Percentiles rank a stretch among this genome's conserved stretches.
phyloP scores from a whole-genome alignment of 2,113 vertebrate genomes.

The Loxodonta africana region DNA sequence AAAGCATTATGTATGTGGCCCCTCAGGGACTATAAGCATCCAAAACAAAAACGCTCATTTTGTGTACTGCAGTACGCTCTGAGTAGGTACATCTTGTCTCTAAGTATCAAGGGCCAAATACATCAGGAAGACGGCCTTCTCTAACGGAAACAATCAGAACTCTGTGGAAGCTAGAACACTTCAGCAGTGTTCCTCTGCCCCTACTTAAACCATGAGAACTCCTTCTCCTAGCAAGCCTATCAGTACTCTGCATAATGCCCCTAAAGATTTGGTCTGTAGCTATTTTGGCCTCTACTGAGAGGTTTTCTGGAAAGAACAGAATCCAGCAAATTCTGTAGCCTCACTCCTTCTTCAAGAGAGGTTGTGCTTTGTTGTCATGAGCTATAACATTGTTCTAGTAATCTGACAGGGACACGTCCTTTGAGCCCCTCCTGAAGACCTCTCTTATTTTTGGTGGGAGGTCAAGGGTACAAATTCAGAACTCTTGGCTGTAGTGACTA shows the following conservation, averaged over 20 bases:
- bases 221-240: slow-evolving; percentile 8
- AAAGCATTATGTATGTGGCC: neutral
- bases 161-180: slow-evolving; percentile 58
- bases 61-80: neutral
- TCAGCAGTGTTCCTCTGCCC: neutral
- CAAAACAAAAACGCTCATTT: neutral
- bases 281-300: slow-evolving; percentile 7
- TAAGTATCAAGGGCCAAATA: slow-evolving; percentile 44
- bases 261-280: neutral
- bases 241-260: neutral
- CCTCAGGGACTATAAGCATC: neutral
- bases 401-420: neutral
- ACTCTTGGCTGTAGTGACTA: neutral
- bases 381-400: neutral
- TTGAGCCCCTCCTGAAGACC: neutral
- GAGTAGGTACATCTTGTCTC: slow-evolving; percentile 4
- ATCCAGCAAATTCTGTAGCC: neutral
- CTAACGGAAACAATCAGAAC: neutral
- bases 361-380: neutral
- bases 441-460: neutral
- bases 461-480: neutral
- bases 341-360: neutral
- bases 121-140: slow-evolving; percentile 1
- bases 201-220: slow-evolving; percentile 27
- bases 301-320: neutral